phyloP scores from a whole-genome alignment of 2,113 vertebrate species.

The Phasianus colchicus region DNA sequence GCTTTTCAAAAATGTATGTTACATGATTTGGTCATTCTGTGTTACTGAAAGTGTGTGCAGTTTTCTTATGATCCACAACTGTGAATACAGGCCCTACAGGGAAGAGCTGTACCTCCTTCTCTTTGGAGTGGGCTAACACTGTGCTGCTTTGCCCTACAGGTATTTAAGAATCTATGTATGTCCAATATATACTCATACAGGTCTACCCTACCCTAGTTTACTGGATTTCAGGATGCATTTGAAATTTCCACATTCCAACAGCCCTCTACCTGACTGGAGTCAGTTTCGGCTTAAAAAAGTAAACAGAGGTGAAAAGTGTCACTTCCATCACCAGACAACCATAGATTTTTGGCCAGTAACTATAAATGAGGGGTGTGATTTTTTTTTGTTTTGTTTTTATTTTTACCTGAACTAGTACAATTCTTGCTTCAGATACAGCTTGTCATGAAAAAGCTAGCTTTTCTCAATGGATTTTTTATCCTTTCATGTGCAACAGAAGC shows the following conservation, averaged over 20 bases:
- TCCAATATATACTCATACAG: neutral
- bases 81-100: neutral
- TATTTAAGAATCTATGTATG: neutral
- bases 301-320: neutral
- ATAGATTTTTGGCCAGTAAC: neutral
- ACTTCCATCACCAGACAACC: accelerated
- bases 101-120: neutral
- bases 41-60: neutral
- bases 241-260: neutral
- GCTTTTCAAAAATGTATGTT: neutral
- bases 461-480: neutral
- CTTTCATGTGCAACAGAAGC: neutral
- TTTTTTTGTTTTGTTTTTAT: neutral
- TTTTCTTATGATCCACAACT: neutral
- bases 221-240: neutral
- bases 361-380: neutral
- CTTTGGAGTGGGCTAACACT: neutral
- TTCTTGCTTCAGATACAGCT: neutral
- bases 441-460: neutral
- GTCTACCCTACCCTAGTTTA: neutral
- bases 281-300: neutral
- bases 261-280: neutral
- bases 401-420: neutral
- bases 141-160: neutral
- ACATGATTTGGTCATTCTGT: neutral